Base-by-base conservation (phyloP, 2,888 invertebrate genomes). In the Yponomeuta sedellus region DNA sequence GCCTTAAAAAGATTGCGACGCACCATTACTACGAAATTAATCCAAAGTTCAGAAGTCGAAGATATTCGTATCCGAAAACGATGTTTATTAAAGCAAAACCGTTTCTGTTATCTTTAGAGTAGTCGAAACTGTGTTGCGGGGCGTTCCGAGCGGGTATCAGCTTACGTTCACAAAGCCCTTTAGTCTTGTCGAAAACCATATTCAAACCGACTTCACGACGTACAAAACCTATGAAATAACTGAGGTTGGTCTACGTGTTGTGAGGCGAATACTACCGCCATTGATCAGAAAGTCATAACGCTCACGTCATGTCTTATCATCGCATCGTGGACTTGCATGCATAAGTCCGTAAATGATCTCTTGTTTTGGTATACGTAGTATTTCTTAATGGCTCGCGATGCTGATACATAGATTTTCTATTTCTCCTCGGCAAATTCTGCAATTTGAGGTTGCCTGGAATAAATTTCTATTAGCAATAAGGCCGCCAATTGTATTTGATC, bases 281-380 rank as follows among this genome's bases (percentile, higher is more conserved):
- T 72, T 80, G 86, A 87, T 86, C 85, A 80, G 82, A 80, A 85
- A 83, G 83, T 83, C 86, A 84, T 86, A 85, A 85, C 82, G 75
- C 80, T 79, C 86, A 83, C 88, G 84, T 80, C 81, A 87, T 78
- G 85, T 86, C 86, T 88, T 88, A 88, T 88, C 87, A 77, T 76
- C 71, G 73, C 44, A 75, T 70, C 74, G 74, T 76, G 61, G n/a
- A n/a, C n/a, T 77, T 75, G 79, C 80, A 71, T 75, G 77, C 44
- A 52, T 52, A 52, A 12, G 10, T 5, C 12, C 16, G 44, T 52
- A 52, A 52, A 5, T 16, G 16, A 16, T 52, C 12, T 52, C 16
- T 52, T 16, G 44, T 52, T 44, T 44, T n/a, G n/a, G n/a, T n/a
- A n/a, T n/a, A n/a, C n/a, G n/a, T n/a, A n/a, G n/a, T n/a, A n/a